These are phyloP conservation scores for Hemicrepidius hirtus DNA, from an alignment of 2,888 invertebrate species.

Conservation along the genomic window DNA sequence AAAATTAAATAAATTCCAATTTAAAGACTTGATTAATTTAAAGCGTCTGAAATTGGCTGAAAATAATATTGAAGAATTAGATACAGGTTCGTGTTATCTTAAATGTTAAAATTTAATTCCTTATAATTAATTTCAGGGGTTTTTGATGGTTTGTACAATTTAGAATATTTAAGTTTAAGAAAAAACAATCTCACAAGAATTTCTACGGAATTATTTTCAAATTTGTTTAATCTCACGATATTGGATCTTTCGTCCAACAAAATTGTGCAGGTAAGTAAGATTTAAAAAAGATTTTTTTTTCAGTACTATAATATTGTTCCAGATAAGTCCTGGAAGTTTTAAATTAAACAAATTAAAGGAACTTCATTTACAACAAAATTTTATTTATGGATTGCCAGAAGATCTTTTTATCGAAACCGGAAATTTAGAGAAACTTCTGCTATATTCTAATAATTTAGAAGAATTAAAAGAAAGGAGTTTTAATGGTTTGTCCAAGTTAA, in stretches of 20 bases:
- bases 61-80: conserved; percentile 79
- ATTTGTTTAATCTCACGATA: conserved; percentile 73
- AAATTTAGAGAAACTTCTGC: conserved; percentile 79
- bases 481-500: conserved; percentile 78
- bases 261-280: conserved; percentile 69
- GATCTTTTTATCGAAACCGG: conserved; percentile 76
- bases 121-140: conserved; percentile 70
- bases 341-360: conserved; percentile 76
- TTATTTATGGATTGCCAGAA: conserved; percentile 75
- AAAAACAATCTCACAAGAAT: conserved; percentile 75
- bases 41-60: conserved; percentile 81
- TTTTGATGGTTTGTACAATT: conserved; percentile 73
- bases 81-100: conserved; percentile 69
- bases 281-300: not conserved
- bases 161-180: conserved; percentile 75
- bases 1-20: conserved; percentile 75
- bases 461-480: conserved; percentile 78
- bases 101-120: not conserved
- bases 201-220: conserved; percentile 72
- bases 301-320: conserved; percentile 46
- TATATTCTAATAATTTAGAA: conserved; percentile 82
- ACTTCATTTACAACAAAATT: conserved; percentile 82
- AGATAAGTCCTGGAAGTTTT: conserved; percentile 77
- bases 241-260: conserved; percentile 76
- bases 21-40: conserved; percentile 75